Conservation (phyloP, 2,797 vertebrate genomes). For the Anguilla anguilla region DNA sequence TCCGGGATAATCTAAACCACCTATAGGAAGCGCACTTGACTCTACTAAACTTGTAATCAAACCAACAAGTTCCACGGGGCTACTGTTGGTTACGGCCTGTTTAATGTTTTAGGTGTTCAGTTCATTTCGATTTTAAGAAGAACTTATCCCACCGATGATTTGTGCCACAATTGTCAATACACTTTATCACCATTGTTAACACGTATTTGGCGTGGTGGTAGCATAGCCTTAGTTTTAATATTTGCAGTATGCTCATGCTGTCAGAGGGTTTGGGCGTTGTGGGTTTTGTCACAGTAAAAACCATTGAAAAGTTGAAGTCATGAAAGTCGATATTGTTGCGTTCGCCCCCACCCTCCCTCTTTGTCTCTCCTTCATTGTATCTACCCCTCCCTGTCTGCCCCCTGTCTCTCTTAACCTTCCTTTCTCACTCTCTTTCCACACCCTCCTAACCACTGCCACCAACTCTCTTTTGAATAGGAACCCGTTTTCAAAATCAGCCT, state of each 20-base stretch:
- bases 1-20: not conserved
- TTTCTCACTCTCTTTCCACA: slow-evolving; percentile 28
- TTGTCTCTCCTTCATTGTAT: slow-evolving; percentile 58
- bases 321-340: slow-evolving; percentile 64
- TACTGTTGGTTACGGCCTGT: not conserved
- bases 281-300: slow-evolving; percentile 40
- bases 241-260: not conserved
- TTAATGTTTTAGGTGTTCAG: not conserved
- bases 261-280: not conserved
- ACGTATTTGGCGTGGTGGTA: not conserved
- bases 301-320: slow-evolving; percentile 50
- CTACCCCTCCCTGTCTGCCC: slow-evolving; percentile 31
- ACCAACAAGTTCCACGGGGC: not conserved
- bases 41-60: not conserved
- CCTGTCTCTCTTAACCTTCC: slow-evolving; percentile 49
- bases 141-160: not conserved
- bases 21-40: not conserved
- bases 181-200: not conserved
- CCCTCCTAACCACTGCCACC: not conserved
- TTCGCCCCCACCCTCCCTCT: slow-evolving; percentile 53
- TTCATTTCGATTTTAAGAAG: not conserved
- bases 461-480: slow-evolving; percentile 16
- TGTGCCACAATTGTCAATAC: not conserved
- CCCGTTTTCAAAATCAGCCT: slow-evolving; percentile 43
- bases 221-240: not conserved